A percentile compares a stretch with the other conserved stretches of the same genome.
Conservation (phyloP, 2,888 invertebrate genomes). For the Stegana nigrithorax region DNA sequence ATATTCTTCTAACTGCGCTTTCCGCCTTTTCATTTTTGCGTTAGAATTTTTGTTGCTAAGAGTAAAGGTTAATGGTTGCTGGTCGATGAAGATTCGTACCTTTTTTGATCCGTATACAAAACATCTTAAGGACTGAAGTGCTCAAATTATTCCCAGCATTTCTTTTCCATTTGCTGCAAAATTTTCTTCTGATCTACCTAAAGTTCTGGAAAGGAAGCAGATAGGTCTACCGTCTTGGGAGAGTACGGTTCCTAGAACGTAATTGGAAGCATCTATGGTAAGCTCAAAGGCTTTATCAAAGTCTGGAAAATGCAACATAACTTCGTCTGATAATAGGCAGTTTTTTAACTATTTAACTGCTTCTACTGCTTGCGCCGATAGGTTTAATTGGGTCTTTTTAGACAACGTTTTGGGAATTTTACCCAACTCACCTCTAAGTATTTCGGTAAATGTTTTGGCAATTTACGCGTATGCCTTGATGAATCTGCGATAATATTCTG, state of each 20-base stretch:
- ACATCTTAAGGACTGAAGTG: not conserved
- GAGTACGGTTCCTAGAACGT: conserved; percentile 29
- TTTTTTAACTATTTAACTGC: conserved; percentile 24
- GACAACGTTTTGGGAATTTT: not conserved
- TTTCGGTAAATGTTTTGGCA: conserved; percentile 18
- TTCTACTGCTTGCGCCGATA: not conserved
- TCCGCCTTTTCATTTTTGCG: conserved; percentile 27
- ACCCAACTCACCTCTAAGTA: not conserved
- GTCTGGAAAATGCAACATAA: conserved; percentile 27
- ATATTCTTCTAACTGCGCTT: conserved; percentile 25
- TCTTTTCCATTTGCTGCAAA: conserved; percentile 35
- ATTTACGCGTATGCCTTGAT: conserved; percentile 4
- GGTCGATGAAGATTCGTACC: too few species aligned
- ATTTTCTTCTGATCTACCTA: too few species aligned
- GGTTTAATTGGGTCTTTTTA: not conserved
- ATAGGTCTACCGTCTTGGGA: conserved; percentile 30
- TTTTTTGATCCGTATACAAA: too few species aligned
- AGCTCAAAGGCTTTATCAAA: conserved; percentile 25
- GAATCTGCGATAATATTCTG: conserved; percentile 21
- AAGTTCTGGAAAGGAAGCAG: conserved; percentile 21
- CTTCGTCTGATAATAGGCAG: conserved; percentile 24
- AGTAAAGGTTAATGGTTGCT: not conserved
- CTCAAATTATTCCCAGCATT: conserved; percentile 17
- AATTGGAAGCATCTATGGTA: conserved; percentile 34
- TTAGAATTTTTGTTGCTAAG: not conserved